These are phyloP conservation scores for Lutjanus argentimaculatus DNA, from an alignment of 2,797 vertebrate genomes.

Conservation along the genomic window DNA sequence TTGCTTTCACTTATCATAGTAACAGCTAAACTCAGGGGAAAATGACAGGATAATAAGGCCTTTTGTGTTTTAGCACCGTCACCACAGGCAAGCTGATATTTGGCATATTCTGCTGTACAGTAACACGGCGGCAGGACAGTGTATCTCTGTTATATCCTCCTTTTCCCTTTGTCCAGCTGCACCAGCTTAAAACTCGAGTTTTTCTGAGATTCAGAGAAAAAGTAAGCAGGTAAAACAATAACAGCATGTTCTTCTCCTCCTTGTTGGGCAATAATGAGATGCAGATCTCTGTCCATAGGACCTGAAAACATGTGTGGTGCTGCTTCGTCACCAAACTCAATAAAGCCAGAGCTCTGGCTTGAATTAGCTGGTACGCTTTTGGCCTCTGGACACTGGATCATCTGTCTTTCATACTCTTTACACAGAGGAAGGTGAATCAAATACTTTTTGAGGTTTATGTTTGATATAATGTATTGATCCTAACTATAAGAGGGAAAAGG, in stretches of 20 bases:
- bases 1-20: constrained; percentile 37
- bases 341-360: constrained; percentile 70
- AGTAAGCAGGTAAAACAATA: constrained; percentile 26
- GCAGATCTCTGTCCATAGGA: constrained; percentile 43
- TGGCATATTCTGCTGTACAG: constrained; percentile 42
- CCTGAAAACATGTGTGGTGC: constrained; percentile 58
- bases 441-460: constrained; percentile 30
- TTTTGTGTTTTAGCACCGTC: constrained; percentile 60
- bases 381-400: constrained; percentile 49
- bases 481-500: constrained; percentile 1
- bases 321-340: constrained; percentile 65
- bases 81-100: constrained; percentile 40
- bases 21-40: constrained; percentile 6
- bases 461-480: constrained; percentile 6
- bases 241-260: constrained; percentile 23
- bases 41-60: constrained; percentile 32
- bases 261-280: constrained; percentile 50
- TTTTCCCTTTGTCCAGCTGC: constrained; percentile 22
- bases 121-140: constrained; percentile 21
- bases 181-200: background rate
- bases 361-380: constrained; percentile 62
- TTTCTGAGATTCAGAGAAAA: constrained; percentile 11
- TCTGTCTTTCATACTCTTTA: constrained; percentile 47
- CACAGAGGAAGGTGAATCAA: constrained; percentile 33
- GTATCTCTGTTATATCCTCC: constrained; percentile 13